A percentile compares a stretch with the other conserved stretches of the same genome.
phyloP scores from a whole-genome alignment of 2,797 vertebrate species.

The Thripadectes ignobilis region DNA sequence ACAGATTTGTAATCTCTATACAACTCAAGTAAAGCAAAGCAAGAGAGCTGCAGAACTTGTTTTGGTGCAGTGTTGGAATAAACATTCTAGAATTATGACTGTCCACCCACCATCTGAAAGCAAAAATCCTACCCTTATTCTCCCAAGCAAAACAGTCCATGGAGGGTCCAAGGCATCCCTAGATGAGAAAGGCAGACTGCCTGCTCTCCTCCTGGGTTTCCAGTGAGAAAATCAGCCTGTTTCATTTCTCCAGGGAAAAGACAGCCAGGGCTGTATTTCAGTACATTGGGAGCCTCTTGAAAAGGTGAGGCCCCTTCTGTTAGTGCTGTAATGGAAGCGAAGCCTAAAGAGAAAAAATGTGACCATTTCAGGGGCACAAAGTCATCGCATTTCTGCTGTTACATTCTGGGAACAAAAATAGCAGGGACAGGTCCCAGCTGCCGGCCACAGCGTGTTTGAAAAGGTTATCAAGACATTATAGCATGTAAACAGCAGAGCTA shows the following conservation, averaged over 20 bases:
- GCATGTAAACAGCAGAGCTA: conserved; percentile 78
- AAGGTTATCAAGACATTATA: conserved; percentile 79
- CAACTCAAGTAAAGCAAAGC: neutral
- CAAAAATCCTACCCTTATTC: neutral
- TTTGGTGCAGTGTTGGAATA: neutral
- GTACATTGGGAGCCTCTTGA: conserved; percentile 32
- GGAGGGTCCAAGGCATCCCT: neutral
- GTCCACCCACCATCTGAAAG: neutral
- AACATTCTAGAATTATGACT: neutral
- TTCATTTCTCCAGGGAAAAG: conserved; percentile 46
- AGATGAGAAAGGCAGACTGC: neutral
- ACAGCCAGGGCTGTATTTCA: conserved; percentile 39
- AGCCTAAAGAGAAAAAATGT: conserved; percentile 68
- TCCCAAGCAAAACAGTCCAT: neutral
- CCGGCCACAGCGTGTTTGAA: conserved; percentile 69
- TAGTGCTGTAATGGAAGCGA: conserved; percentile 38
- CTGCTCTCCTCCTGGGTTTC: neutral
- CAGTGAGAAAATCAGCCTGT: neutral
- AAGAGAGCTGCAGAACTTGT: neutral
- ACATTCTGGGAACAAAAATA: conserved; percentile 70
- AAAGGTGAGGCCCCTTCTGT: conserved; percentile 66
- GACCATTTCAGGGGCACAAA: conserved; percentile 66
- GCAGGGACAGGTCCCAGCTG: conserved; percentile 73
- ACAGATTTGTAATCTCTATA: neutral
- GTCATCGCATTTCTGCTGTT: conserved; percentile 62